phyloP scores from a whole-genome alignment of 2,797 vertebrate species.

The Cryptoprocta ferox region DNA sequence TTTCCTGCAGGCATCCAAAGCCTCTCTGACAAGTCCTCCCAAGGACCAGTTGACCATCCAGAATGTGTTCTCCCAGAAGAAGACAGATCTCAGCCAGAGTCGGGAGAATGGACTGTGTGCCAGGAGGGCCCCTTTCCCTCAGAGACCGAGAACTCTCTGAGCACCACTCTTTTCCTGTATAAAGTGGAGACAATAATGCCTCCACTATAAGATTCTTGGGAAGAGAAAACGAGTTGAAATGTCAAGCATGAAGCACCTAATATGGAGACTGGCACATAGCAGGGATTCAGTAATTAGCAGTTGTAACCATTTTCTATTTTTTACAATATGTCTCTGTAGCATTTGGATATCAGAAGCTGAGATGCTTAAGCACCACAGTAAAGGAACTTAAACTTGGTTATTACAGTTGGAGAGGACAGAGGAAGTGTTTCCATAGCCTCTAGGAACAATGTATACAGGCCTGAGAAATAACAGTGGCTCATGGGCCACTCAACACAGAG shows the following conservation, averaged over 20 bases:
- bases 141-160: not conserved
- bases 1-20: not conserved
- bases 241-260: not conserved
- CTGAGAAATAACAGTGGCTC: not conserved
- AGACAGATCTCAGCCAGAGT: not conserved
- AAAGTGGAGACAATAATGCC: not conserved
- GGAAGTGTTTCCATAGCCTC: not conserved
- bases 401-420: not conserved
- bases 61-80: not conserved
- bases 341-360: not conserved
- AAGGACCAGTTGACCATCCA: not conserved
- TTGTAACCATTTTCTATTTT: not conserved
- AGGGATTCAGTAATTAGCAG: not conserved
- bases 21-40: not conserved
- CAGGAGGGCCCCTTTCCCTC: not conserved
- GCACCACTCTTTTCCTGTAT: not conserved
- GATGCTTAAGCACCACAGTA: not conserved
- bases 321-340: not conserved
- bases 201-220: not conserved
- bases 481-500: not conserved
- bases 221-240: not conserved
- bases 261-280: not conserved
- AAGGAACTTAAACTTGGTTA: not conserved
- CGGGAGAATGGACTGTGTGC: not conserved
- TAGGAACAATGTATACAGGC: not conserved